Evolutionary conservation across 2,797 vertebrate genomes (phyloP).

Genomic region (Pygocentrus nattereri): DNA sequence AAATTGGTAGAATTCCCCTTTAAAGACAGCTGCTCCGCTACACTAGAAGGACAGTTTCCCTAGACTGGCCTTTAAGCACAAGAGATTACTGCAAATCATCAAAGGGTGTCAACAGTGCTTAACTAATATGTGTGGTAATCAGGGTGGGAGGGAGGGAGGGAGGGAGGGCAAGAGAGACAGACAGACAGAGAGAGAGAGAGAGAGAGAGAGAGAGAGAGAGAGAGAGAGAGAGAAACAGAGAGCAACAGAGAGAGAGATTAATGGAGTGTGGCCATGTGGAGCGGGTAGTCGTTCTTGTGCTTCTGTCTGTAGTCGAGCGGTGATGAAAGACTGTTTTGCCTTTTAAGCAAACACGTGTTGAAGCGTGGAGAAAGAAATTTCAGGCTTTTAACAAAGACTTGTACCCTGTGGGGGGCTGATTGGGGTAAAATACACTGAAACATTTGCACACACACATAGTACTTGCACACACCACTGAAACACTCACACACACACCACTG

Average conservation of each 20-base stretch:
- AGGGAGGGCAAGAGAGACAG: no score
- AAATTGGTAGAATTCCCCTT: no score
- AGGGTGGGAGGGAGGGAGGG: slow-evolving; percentile 25
- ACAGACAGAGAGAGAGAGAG: no score
- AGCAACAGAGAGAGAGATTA: slow-evolving; percentile 18
- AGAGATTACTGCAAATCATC: slow-evolving; percentile 70
- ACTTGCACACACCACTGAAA: no score
- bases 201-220: no score
- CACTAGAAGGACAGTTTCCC: background rate
- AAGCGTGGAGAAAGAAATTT: slow-evolving; percentile 73
- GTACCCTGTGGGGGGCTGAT: no score
- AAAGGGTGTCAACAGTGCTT: slow-evolving; percentile 62
- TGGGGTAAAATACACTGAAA: no score
- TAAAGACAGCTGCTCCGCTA: background rate
- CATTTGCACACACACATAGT: no score
- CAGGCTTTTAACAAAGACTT: slow-evolving; percentile 65
- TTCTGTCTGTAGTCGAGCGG: slow-evolving; percentile 65
- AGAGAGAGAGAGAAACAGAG: background rate
- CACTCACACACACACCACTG: no score
- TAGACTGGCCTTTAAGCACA: slow-evolving; percentile 59
- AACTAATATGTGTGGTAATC: slow-evolving; percentile 72
- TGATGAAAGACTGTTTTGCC: slow-evolving; percentile 47
- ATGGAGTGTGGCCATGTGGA: slow-evolving; percentile 35
- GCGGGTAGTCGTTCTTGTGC: slow-evolving; percentile 59
- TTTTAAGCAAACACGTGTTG: slow-evolving; percentile 71